Percentiles rank a stretch among this genome's conserved stretches.
phyloP scores from a whole-genome alignment of 2,888 invertebrate genomes.

The Nomada flava region DNA sequence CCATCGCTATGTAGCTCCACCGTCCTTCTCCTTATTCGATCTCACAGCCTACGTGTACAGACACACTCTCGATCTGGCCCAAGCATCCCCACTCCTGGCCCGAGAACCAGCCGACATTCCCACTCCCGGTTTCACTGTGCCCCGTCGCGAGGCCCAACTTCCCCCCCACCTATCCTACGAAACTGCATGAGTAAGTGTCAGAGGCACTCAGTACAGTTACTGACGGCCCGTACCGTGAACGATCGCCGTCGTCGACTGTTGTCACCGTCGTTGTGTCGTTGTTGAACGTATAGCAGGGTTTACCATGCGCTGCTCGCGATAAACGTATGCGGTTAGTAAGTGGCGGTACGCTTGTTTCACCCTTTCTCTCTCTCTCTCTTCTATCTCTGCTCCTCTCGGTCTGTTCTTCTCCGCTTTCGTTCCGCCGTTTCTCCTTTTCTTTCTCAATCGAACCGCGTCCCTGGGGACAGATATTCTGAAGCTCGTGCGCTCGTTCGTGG shows the following conservation, averaged over 20 bases:
- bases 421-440: neutral
- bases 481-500: conserved; percentile 45
- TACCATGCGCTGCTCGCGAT: conserved; percentile 67
- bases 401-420: conserved; percentile 8
- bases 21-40: neutral
- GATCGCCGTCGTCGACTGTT: conserved; percentile 62
- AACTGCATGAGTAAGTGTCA: conserved; percentile 76
- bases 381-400: neutral
- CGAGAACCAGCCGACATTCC: conserved; percentile 42
- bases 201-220: conserved; percentile 80
- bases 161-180: conserved; percentile 68
- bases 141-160: conserved; percentile 60
- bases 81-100: conserved; percentile 19
- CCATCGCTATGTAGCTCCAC: neutral
- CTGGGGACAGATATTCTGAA: conserved; percentile 35
- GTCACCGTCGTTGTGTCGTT: conserved; percentile 48
- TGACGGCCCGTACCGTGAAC: conserved; percentile 77
- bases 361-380: conserved; percentile 29
- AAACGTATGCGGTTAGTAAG: conserved; percentile 68
- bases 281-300: conserved; percentile 43
- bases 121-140: conserved; percentile 56
- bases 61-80: conserved; percentile 8
- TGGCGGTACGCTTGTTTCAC: conserved; percentile 57
- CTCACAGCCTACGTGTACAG: neutral
- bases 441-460: neutral